A percentile compares a stretch with the other conserved stretches of the same genome.
Conservation (phyloP, 2,888 invertebrate species). For the Drosophila paramelanica region DNA sequence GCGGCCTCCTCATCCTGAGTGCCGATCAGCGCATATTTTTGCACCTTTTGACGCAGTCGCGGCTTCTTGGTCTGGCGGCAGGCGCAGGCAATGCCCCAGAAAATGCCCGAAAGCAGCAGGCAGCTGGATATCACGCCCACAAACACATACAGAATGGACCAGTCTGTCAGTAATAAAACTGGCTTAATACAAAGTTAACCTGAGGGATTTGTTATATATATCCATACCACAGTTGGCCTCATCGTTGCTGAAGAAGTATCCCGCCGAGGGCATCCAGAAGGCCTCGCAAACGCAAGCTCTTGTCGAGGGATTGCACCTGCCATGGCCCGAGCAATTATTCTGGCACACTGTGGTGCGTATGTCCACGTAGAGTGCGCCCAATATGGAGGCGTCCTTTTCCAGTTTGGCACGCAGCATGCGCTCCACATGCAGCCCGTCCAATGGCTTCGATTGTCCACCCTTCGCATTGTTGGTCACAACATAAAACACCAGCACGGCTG, state of each 20-base stretch:
- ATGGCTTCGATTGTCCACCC: slow-evolving; percentile 79
- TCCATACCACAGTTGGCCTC: slow-evolving; percentile 92
- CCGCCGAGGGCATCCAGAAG: slow-evolving; percentile 97
- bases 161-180: slow-evolving; percentile 87
- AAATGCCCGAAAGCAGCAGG: slow-evolving; percentile 87
- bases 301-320: slow-evolving; percentile 93
- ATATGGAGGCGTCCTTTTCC: slow-evolving; percentile 89
- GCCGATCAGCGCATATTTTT: slow-evolving; percentile 90
- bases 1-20: slow-evolving; percentile 88
- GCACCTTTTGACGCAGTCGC: slow-evolving; percentile 86
- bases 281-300: slow-evolving; percentile 95
- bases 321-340: slow-evolving; percentile 96
- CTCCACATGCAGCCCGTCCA: slow-evolving; percentile 89
- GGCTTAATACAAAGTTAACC: background rate
- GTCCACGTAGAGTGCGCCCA: slow-evolving; percentile 89
- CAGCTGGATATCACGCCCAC: slow-evolving; percentile 89
- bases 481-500: slow-evolving; percentile 89
- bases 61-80: slow-evolving; percentile 87
- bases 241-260: slow-evolving; percentile 88
- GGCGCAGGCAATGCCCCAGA: slow-evolving; percentile 88
- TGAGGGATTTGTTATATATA: slow-evolving; percentile 28
- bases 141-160: slow-evolving; percentile 97
- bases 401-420: slow-evolving; percentile 89
- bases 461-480: slow-evolving; percentile 85
- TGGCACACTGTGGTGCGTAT: slow-evolving; percentile 95